A percentile compares a stretch with the other conserved stretches of the same genome.
Evolutionary conservation across 1,140 invertebrate species (phyloP).

Genomic region (Daktulosphaira vitifoliae): DNA sequence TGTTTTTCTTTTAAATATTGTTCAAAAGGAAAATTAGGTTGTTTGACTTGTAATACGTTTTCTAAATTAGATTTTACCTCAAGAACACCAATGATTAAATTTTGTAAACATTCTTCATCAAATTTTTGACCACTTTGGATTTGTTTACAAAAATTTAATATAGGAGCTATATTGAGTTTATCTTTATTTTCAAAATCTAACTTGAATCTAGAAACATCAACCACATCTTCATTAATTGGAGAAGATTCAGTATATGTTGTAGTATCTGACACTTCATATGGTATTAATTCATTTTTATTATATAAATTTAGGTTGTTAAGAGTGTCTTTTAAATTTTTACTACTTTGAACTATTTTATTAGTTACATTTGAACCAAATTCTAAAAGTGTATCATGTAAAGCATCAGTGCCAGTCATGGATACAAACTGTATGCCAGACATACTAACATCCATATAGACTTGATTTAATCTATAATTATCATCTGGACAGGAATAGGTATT

Average conservation of each 20-base stretch:
- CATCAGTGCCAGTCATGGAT: conserved; percentile 37
- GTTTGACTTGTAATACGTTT: conserved; percentile 39
- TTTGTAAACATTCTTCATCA: conserved; percentile 24
- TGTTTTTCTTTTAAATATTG: conserved; percentile 32
- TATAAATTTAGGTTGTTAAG: conserved; percentile 34
- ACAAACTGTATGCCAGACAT: conserved; percentile 37
- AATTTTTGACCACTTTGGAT: conserved; percentile 7
- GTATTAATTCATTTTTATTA: conserved; percentile 13
- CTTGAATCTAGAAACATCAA: conserved; percentile 14
- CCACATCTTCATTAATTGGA: conserved; percentile 4
- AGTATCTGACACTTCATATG: conserved; percentile 3
- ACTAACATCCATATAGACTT: conserved; percentile 12
- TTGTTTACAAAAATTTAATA: conserved; percentile 18
- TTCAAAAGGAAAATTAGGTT: conserved; percentile 20
- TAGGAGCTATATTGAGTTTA: conserved; percentile 20
- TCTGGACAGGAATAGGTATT: not conserved
- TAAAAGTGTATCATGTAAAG: conserved; percentile 45
- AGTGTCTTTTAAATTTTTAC: conserved; percentile 43
- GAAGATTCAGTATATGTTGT: not conserved
- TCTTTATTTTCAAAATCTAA: conserved; percentile 16
- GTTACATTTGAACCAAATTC: conserved; percentile 46
- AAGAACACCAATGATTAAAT: not conserved
- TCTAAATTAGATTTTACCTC: conserved; percentile 37
- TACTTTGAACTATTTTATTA: conserved; percentile 47
- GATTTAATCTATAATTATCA: conserved; percentile 17